Evolutionary conservation across 2,113 vertebrate species (phyloP), one percentile per base, ranked within the genome.

Genomic region (Pipra filicauda): DNA sequence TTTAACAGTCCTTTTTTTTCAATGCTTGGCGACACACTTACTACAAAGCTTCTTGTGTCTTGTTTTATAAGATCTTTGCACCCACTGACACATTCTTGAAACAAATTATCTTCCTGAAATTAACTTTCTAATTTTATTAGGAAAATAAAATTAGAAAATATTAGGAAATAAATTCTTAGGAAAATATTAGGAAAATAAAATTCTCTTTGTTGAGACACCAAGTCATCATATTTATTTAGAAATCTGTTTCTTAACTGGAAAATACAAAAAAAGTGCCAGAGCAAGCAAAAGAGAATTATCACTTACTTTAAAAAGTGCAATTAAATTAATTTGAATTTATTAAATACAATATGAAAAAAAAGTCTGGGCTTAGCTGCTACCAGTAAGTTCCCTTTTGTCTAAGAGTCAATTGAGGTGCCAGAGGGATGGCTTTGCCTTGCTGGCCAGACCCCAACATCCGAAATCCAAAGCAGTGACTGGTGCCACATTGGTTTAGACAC

Each of bases 81-180:
- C 37, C 30, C 76, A 59, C 30, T 39, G n/a, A 86, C 55, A 91
- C 66, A 44, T 57, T 69, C 51, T 28, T 67, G 58, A 81, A 75
- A 64, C 73, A 90, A 62, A 78, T 78, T 46, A 91, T 33, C 85
- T 94, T 95, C 81, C 81, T 91, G 55, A 92, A 81, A 33, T 71
- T 91, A 89, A 72, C 72, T 75, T 73, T 37, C 58, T 72, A 35
- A 73, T 84, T 93, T 83, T 84, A 81, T 85, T 80, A 85, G 62
- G 46, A 73, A 94, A 91, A 41, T 41, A 41, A 41, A 41, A 41
- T 41, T 41, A 41, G 39, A 41, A 41, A 41, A 41, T 41, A 41
- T 41, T 41, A 41, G 39, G 39, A 39, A 39, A 39, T 39, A 39
- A 39, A 39, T 39, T 39, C 11, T 39, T 39, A 39, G 39, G 39